These are phyloP conservation scores for Odiellus spinosus DNA, from an alignment of 2,888 invertebrate species.

Conservation along the genomic window DNA sequence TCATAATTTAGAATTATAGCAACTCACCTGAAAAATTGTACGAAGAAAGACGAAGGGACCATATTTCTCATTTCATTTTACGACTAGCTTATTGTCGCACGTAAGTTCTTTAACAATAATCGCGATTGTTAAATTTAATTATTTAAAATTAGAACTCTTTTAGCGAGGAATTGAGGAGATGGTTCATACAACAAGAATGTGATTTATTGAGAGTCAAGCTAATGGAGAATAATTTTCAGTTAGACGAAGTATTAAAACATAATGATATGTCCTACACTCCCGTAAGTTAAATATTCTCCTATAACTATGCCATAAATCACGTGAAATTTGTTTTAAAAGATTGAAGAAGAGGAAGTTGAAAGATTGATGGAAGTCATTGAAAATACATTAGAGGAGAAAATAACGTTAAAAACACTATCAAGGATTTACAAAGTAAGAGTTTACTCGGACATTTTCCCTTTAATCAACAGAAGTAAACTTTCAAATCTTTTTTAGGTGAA, in stretches of 20 bases:
- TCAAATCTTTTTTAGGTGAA: no score
- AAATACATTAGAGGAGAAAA: background rate
- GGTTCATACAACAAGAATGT: slow-evolving; percentile 76
- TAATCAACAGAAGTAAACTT: no score
- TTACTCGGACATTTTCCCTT: slow-evolving; percentile 32
- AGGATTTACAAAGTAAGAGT: background rate
- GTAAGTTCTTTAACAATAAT: slow-evolving; percentile 22
- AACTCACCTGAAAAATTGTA: slow-evolving; percentile 8
- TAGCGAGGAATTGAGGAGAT: slow-evolving; percentile 62
- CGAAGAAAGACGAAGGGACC: slow-evolving; percentile 41
- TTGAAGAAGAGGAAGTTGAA: no score
- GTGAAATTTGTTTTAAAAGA: no score
- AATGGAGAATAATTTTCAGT: background rate
- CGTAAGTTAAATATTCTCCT: background rate
- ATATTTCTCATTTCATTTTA: slow-evolving; percentile 82
- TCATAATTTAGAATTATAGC: background rate
- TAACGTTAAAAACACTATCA: background rate
- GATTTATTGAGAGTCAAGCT: slow-evolving; percentile 58
- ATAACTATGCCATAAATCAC: no score
- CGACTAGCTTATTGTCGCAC: slow-evolving; percentile 71
- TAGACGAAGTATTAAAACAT: background rate
- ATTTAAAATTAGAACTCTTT: slow-evolving; percentile 5
- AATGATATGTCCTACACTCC: background rate
- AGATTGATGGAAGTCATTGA: background rate
- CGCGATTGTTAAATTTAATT: background rate